Conservation (phyloP, 1,140 invertebrate species). For the Aethina tumida region DNA sequence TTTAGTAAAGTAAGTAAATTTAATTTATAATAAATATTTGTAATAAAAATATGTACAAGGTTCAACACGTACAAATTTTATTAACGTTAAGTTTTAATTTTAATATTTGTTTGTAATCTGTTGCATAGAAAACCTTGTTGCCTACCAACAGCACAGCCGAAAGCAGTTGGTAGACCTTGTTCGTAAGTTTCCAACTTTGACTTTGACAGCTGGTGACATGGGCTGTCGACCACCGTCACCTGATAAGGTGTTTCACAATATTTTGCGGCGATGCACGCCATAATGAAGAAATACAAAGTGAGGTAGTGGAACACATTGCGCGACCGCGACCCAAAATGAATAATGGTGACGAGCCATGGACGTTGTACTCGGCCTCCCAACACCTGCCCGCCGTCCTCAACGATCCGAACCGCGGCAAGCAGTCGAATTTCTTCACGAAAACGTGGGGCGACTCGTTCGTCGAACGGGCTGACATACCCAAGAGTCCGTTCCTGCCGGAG, state of each 20-base stretch:
- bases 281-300: constrained; percentile 14
- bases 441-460: constrained; percentile 96
- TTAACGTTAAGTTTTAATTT: no score
- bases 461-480: constrained; percentile 65
- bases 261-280: neutral
- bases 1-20: no score
- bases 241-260: constrained; percentile 7
- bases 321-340: constrained; percentile 15
- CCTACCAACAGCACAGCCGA: no score
- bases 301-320: constrained; percentile 15
- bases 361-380: constrained; percentile 73
- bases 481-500: constrained; percentile 73
- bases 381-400: constrained; percentile 95
- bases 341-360: constrained; percentile 51
- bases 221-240: constrained; percentile 7
- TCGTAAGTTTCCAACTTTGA: no score
- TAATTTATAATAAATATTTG: no score
- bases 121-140: no score
- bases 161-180: no score
- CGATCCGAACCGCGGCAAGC: constrained; percentile 85
- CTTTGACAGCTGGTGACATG: no score
- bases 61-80: no score
- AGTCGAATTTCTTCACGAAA: constrained; percentile 90
- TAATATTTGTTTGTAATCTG: no score
- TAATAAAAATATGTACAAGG: no score